Base-by-base conservation (phyloP, 2,113 vertebrate genomes). In the Oxygymnocypris stewartii region DNA sequence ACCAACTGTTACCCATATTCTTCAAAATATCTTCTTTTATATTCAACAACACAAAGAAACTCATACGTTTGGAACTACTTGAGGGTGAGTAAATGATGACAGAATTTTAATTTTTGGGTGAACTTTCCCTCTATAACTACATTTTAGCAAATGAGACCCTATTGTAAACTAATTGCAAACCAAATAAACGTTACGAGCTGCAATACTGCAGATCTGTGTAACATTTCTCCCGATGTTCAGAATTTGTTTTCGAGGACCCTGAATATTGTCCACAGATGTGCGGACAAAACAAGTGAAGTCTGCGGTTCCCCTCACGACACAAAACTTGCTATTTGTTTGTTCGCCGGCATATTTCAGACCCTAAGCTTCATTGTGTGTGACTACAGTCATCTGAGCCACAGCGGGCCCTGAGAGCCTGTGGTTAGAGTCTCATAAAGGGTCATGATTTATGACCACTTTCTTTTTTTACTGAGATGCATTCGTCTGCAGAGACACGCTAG, bases 211-310 rank as follows among this genome's bases (percentile, higher is more conserved):
- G 28, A 31, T 63, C 61, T 12, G 0, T 74, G 12, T 47, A 14
- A 8, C 2, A 1, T 77, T 51, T 77, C 9, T 77, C 14, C 9
- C 44, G 13, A n/a, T 42, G 59, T 81, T 69, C 42, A 3, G 2
- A 14, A 69, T 84, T 79, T 87, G 49, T 73, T 79, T 73, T 35
- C 28, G 20, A 84, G 49, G 28, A 49, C 4, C 28, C 40, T n/a
- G 4, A 81, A 77, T 28, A 51, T 44, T 40, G 40, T 5, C 12
- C 42, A 74, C 54, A 82, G 40, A 84, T 71, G 37, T 67, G 16
- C 23, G n/a, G 16, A 61, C 63, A 40, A 84, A n/a, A 47, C 10
- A 79, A 18, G 4, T n/a, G 2, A 25, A 77, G 54, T n/a, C 23
- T 81, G 65, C 11, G 57, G 42, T 81, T 37, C 25, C 73, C 63